Conservation (phyloP, 2,888 invertebrate genomes). For the Ochropacha duplaris region DNA sequence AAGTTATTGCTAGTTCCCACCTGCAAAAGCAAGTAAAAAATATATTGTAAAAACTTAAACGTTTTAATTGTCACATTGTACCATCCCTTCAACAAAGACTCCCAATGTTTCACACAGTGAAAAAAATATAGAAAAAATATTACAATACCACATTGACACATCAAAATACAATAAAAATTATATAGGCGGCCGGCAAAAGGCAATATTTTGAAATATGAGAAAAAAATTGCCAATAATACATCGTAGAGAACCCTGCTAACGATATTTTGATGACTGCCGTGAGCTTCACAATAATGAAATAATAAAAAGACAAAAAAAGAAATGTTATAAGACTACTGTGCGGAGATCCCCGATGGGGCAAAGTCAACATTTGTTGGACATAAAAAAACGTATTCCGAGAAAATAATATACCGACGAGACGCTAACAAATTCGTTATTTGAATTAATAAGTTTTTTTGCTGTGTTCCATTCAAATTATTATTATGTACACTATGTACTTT, state of each 20-base stretch:
- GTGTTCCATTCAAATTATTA: background rate
- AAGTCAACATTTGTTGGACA: conserved; percentile 22
- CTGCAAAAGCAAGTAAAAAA: background rate
- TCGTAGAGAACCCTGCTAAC: conserved; percentile 61
- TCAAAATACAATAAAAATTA: conserved; percentile 55
- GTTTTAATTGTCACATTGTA: conserved; percentile 37
- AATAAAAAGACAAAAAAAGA: conserved; percentile 56
- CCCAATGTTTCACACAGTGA: conserved; percentile 41
- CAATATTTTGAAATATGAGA: conserved; percentile 69
- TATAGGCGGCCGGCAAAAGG: conserved; percentile 39
- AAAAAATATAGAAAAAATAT: conserved; percentile 25
- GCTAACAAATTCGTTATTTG: conserved; percentile 22
- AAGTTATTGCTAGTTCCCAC: background rate
- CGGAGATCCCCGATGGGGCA: conserved; percentile 30
- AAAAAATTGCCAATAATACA: conserved; percentile 74
- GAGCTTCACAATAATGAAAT: conserved; percentile 68
- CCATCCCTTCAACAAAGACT: conserved; percentile 20
- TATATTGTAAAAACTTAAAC: conserved; percentile 27
- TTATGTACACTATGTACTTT: background rate
- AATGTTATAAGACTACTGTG: conserved; percentile 52
- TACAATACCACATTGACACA: conserved; percentile 45
- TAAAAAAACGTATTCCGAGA: conserved; percentile 27
- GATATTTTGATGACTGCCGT: conserved; percentile 75
- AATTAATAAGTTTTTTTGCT: conserved; percentile 7
- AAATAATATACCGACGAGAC: conserved; percentile 20